phyloP scores from a whole-genome alignment of 1,140 invertebrate genomes.

The Centruroides vittatus region DNA sequence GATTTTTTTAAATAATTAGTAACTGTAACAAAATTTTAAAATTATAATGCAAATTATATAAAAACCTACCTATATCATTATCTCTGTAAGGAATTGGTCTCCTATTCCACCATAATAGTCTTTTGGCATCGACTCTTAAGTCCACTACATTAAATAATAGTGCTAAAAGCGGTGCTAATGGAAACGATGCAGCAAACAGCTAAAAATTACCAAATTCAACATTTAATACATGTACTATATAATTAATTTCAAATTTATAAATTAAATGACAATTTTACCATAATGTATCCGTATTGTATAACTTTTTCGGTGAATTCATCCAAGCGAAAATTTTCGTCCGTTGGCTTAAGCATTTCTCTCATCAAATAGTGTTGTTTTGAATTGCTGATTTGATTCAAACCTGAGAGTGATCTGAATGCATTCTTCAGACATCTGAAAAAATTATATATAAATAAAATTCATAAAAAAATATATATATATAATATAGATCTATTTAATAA shows the following conservation, averaged over 20 bases:
- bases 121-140: constrained; percentile 29
- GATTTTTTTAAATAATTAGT: neutral
- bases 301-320: constrained; percentile 35
- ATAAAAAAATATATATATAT: no score
- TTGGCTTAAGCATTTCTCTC: constrained; percentile 26
- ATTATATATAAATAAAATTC: no score
- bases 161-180: constrained; percentile 31
- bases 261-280: constrained; percentile 22
- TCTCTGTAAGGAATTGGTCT: constrained; percentile 30
- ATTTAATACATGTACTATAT: no score
- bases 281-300: constrained; percentile 33
- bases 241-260: no score
- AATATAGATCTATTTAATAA: no score
- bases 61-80: constrained; percentile 31
- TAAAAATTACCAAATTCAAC: constrained; percentile 16
- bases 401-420: no score
- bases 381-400: no score
- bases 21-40: no score
- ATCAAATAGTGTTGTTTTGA: constrained; percentile 18
- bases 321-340: constrained; percentile 30
- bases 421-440: no score
- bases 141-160: constrained; percentile 29
- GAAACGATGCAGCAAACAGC: constrained; percentile 35
- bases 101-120: constrained; percentile 31
- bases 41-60: no score